These are phyloP conservation scores for Caenorhabditis briggsae DNA, from an alignment of 1,140 invertebrate genomes.

Conservation along the genomic window DNA sequence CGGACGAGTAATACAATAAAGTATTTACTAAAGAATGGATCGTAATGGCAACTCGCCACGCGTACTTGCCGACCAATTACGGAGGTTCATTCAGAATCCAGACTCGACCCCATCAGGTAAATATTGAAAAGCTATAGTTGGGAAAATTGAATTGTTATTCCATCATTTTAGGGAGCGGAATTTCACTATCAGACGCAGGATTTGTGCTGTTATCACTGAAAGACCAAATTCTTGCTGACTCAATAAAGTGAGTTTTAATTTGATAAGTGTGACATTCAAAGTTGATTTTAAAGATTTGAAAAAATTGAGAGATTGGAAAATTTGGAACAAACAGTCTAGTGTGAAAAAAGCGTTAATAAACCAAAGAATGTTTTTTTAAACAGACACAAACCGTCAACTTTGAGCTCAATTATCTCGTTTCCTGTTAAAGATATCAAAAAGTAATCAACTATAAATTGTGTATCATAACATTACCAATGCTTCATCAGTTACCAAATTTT, in stretches of 20 bases:
- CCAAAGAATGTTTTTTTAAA: no score
- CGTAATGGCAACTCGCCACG: slow-evolving; percentile 55
- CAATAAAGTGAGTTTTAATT: slow-evolving; percentile 58
- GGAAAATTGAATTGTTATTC: no score
- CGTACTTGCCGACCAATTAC: slow-evolving; percentile 63
- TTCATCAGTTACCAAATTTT: no score
- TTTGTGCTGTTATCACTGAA: slow-evolving; percentile 67
- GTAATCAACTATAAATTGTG: no score
- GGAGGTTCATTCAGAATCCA: slow-evolving; percentile 62
- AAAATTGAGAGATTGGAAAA: background rate
- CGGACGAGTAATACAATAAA: background rate
- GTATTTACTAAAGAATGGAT: slow-evolving; percentile 25
- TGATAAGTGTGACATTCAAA: background rate
- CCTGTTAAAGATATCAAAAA: no score
- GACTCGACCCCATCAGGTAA: slow-evolving; percentile 63
- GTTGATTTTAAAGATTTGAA: background rate
- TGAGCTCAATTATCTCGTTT: no score
- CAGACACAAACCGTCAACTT: no score
- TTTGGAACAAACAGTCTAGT: no score
- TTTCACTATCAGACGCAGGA: slow-evolving; percentile 66
- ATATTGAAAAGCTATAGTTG: background rate
- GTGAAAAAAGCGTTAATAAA: no score
- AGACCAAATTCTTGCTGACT: slow-evolving; percentile 65
- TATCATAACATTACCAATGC: no score
- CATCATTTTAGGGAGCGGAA: slow-evolving; percentile 54